Evolutionary conservation across 2,797 vertebrate genomes (phyloP).

Genomic region (Amazonetta brasiliensis): DNA sequence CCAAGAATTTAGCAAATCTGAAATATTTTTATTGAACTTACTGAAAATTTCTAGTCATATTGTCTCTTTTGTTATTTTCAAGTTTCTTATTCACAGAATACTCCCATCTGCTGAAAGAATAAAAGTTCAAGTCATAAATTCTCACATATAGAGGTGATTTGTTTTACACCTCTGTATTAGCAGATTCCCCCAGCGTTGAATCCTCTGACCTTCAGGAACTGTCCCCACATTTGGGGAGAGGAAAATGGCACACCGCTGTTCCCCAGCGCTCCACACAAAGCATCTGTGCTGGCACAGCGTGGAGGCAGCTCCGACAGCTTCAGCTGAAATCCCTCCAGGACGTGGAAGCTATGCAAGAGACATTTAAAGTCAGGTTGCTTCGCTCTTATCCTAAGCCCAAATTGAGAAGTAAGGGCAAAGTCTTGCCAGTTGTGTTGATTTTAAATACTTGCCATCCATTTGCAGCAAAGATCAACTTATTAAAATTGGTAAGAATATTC

Average conservation of each 20-base stretch:
- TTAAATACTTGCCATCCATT: background rate
- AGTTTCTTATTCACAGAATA: background rate
- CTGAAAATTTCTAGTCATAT: background rate
- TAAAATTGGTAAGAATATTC: background rate
- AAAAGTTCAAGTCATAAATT: background rate
- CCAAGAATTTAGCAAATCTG: background rate
- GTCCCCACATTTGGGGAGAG: background rate
- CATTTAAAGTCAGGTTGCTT: background rate
- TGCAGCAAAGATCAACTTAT: fast-evolving
- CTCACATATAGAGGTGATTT: background rate
- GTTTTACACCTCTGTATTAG: background rate
- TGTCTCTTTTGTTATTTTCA: background rate
- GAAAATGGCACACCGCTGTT: background rate
- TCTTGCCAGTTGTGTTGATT: background rate
- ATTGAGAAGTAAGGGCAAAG: background rate
- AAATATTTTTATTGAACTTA: background rate
- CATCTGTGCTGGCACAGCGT: background rate
- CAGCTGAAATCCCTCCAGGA: background rate
- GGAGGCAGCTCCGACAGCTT: background rate
- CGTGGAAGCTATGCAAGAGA: background rate
- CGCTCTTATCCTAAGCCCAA: background rate
- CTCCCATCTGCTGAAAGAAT: background rate
- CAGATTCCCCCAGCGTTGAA: background rate
- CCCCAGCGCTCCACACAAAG: background rate
- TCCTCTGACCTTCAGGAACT: background rate